These are phyloP conservation scores for Alfaro cultratus DNA, from an alignment of 2,797 vertebrate species.

Conservation along the genomic window DNA sequence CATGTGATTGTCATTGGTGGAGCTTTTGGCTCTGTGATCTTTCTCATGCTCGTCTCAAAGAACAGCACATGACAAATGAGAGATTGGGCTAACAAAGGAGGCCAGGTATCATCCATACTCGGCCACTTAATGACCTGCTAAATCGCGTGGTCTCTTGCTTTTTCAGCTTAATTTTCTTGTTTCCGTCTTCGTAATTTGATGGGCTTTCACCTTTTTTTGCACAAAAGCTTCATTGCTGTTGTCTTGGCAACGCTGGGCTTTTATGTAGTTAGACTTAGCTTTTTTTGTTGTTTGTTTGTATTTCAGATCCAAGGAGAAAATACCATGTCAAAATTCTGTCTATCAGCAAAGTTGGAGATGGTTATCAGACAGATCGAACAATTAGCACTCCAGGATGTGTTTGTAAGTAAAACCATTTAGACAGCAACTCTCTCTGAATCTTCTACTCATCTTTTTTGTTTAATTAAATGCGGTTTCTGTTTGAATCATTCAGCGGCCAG, in stretches of 20 bases:
- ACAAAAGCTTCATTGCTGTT: neutral
- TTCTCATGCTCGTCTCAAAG: slow-evolving; percentile 55
- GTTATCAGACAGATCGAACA: slow-evolving; percentile 95
- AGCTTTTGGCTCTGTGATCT: slow-evolving; percentile 39
- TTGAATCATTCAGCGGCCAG: slow-evolving; percentile 83
- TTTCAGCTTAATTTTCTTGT: slow-evolving; percentile 36
- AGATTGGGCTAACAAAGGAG: slow-evolving; percentile 53
- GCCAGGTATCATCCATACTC: slow-evolving; percentile 50
- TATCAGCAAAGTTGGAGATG: slow-evolving; percentile 88
- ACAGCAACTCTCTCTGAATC: neutral
- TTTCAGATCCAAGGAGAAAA: slow-evolving; percentile 92
- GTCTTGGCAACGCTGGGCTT: neutral
- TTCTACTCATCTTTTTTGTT: neutral
- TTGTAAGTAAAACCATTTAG: slow-evolving; percentile 83
- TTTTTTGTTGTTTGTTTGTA: slow-evolving; percentile 7
- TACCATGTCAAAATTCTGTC: slow-evolving; percentile 94
- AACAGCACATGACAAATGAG: slow-evolving; percentile 64
- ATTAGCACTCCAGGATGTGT: slow-evolving; percentile 93
- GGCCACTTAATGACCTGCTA: slow-evolving; percentile 41
- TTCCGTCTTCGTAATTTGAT: slow-evolving; percentile 10
- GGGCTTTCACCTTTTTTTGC: slow-evolving; percentile 3
- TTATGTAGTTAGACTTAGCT: slow-evolving; percentile 9
- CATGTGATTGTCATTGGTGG: slow-evolving; percentile 21
- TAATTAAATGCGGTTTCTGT: slow-evolving; percentile 19
- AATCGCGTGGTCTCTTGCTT: slow-evolving; percentile 15